phyloP scores from a whole-genome alignment of 2,113 vertebrate genomes.

The Sorex fumeus region DNA sequence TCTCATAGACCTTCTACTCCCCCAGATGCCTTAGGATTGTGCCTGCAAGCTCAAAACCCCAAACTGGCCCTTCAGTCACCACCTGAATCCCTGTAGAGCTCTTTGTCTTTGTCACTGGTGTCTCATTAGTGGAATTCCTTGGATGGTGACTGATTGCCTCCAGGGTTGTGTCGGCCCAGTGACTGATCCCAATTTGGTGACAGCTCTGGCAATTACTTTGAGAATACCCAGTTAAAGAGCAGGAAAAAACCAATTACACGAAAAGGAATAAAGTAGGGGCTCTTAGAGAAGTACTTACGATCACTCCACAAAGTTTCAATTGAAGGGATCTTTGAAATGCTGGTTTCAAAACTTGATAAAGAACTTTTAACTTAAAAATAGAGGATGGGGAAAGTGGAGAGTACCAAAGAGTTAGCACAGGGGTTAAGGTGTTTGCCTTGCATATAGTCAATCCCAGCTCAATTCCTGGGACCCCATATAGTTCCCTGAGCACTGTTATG shows the following conservation, averaged over 20 bases:
- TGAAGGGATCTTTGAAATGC: conserved; percentile 28
- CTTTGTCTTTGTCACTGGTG: not conserved
- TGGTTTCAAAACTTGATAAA: conserved; percentile 46
- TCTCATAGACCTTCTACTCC: not conserved
- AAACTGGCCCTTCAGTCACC: not conserved
- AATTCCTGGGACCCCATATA: too few relatives aligned
- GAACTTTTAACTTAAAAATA: conserved; percentile 31
- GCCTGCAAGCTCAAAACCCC: not conserved
- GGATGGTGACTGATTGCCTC: conserved; percentile 5
- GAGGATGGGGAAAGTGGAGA: not conserved
- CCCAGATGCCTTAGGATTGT: not conserved
- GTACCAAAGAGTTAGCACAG: too few relatives aligned
- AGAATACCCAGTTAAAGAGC: not conserved
- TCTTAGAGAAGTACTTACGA: not conserved
- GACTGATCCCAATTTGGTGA: not conserved
- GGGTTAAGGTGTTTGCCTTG: too few relatives aligned
- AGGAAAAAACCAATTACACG: too few relatives aligned
- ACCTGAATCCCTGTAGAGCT: not conserved
- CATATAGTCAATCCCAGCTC: too few relatives aligned
- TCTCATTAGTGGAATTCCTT: not conserved
- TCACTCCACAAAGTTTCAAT: not conserved
- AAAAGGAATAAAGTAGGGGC: not conserved
- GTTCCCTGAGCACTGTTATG: too few relatives aligned
- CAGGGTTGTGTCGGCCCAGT: not conserved
- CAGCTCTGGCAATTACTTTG: not conserved